Evolutionary conservation across 2,113 vertebrate genomes (phyloP).

Genomic region (Tricholaema leucomelas): DNA sequence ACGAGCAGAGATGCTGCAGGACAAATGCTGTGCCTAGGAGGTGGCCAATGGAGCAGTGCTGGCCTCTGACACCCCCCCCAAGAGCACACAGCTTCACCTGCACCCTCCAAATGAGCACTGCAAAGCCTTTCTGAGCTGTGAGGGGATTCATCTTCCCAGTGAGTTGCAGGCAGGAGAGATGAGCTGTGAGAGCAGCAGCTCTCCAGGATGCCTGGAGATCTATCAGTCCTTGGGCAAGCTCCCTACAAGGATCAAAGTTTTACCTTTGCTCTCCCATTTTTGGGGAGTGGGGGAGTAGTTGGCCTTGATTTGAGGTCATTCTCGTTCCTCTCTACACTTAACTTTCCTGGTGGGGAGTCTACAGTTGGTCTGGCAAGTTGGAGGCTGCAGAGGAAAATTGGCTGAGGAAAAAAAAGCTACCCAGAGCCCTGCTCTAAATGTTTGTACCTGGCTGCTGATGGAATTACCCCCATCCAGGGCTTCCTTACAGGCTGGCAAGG

Average conservation of each 20-base stretch:
- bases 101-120: background rate
- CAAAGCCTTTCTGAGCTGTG: background rate
- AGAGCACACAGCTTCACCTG: background rate
- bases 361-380: background rate
- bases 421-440: background rate
- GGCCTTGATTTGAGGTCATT: background rate
- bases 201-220: background rate
- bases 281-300: background rate
- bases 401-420: background rate
- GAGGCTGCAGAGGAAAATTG: background rate
- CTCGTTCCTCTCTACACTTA: background rate
- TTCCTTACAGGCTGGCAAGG: background rate
- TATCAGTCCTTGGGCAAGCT: background rate
- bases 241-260: background rate
- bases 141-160: background rate
- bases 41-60: fast-evolving
- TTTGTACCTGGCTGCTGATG: background rate
- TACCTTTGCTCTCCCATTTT: background rate
- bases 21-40: background rate
- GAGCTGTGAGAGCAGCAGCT: background rate
- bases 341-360: background rate
- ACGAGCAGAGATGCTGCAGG: background rate
- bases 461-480: background rate
- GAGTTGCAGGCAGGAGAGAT: background rate
- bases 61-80: background rate